A percentile compares a stretch with the other conserved stretches of the same genome.
These are phyloP conservation scores for Erebia ligea DNA, from an alignment of 2,888 invertebrate genomes.

Conservation along the genomic window DNA sequence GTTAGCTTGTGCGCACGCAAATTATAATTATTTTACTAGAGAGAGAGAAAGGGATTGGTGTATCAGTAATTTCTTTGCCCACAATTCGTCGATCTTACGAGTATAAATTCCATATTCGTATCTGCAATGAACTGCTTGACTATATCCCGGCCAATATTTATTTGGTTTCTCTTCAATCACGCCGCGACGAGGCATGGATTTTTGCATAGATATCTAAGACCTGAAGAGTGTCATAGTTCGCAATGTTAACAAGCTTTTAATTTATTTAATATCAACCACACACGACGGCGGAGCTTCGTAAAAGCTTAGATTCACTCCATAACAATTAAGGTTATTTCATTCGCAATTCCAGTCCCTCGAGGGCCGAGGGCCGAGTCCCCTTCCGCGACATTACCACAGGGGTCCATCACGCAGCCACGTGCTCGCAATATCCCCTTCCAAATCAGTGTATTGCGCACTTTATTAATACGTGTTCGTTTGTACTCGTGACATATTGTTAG, in stretches of 20 bases:
- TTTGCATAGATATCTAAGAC: too few species aligned
- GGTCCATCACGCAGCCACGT: constrained; percentile 59
- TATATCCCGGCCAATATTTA: too few species aligned
- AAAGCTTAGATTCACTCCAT: constrained; percentile 30
- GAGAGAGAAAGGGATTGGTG: too few species aligned
- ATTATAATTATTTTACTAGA: too few species aligned
- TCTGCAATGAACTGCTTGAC: too few species aligned
- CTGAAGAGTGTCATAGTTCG: too few species aligned
- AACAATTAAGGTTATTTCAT: constrained; percentile 36
- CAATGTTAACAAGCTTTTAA: background rate
- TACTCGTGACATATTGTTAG: constrained; percentile 49
- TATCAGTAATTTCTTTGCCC: too few species aligned
- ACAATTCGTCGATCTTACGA: too few species aligned
- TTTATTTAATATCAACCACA: background rate
- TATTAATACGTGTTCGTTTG: constrained; percentile 35
- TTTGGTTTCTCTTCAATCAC: too few species aligned
- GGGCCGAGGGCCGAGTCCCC: constrained; percentile 45
- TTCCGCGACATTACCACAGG: constrained; percentile 59
- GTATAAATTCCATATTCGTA: too few species aligned
- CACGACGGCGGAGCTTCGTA: background rate
- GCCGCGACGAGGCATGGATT: too few species aligned
- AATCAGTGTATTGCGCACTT: constrained; percentile 64
- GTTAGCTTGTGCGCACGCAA: too few species aligned
- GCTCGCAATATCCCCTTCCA: constrained; percentile 62
- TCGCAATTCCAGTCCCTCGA: constrained; percentile 29